phyloP scores from a whole-genome alignment of 2,113 vertebrate genomes.

The Astatoreochromis straeleni region DNA sequence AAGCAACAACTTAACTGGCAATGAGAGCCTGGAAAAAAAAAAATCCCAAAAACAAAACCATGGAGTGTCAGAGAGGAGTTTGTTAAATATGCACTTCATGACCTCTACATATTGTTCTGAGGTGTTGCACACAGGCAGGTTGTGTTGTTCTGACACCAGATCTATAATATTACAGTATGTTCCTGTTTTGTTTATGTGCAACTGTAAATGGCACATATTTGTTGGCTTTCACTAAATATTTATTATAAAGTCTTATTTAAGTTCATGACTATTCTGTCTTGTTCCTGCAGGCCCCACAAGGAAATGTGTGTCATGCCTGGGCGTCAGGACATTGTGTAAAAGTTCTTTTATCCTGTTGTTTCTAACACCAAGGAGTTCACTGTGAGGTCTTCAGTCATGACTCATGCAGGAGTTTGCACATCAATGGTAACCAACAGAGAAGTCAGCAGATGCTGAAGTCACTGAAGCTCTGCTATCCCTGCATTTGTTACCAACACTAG shows the following conservation, averaged over 20 bases:
- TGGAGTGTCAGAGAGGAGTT: constrained; percentile 3
- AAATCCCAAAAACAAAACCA: neutral
- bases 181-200: neutral
- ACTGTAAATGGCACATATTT: neutral
- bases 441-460: neutral
- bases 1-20: constrained; percentile 4
- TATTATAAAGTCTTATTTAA: neutral
- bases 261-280: neutral
- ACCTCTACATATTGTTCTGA: neutral
- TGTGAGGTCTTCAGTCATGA: neutral
- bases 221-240: neutral
- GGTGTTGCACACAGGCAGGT: neutral
- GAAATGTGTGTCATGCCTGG: neutral
- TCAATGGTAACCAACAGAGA: neutral
- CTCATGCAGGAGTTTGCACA: neutral
- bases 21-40: neutral
- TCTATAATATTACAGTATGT: neutral
- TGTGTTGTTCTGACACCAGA: neutral
- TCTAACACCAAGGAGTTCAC: neutral
- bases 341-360: constrained; percentile 1
- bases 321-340: neutral
- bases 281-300: neutral
- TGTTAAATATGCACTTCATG: constrained; percentile 26
- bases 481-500: neutral
- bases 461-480: neutral